A percentile compares a stretch with the other conserved stretches of the same genome.
These are phyloP conservation scores for Tetropium fuscum DNA, from an alignment of 2,888 invertebrate species.

Conservation along the genomic window DNA sequence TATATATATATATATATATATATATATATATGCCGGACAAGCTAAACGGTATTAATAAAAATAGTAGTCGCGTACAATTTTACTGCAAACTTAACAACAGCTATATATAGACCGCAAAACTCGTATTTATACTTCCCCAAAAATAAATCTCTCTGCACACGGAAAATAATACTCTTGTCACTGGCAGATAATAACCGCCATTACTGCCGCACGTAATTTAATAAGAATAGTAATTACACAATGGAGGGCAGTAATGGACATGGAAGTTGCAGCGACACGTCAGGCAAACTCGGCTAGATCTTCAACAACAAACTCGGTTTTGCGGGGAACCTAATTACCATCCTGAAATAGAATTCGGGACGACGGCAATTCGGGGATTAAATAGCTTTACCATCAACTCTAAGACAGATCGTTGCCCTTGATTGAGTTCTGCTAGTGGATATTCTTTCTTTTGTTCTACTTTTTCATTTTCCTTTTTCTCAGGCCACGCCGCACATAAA, in stretches of 20 bases:
- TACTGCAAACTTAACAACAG: too few species aligned
- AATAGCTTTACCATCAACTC: slow-evolving; percentile 48
- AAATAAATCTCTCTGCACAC: slow-evolving; percentile 18
- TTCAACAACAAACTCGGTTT: slow-evolving; percentile 58
- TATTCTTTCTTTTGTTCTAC: slow-evolving; percentile 35
- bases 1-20: too few species aligned
- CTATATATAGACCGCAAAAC: background rate
- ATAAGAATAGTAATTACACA: slow-evolving; percentile 60
- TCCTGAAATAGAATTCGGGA: slow-evolving; percentile 51
- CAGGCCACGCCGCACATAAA: slow-evolving; percentile 13
- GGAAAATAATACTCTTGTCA: slow-evolving; percentile 34
- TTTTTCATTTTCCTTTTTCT: slow-evolving; percentile 15
- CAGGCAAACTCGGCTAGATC: slow-evolving; percentile 55
- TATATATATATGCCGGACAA: background rate
- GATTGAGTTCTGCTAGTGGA: slow-evolving; percentile 46
- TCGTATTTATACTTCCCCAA: background rate
- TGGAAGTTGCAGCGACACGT: slow-evolving; percentile 57
- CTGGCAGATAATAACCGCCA: slow-evolving; percentile 45
- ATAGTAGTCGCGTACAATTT: background rate
- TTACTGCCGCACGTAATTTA: slow-evolving; percentile 50
- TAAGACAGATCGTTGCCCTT: slow-evolving; percentile 45
- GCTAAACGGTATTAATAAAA: background rate
- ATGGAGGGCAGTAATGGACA: slow-evolving; percentile 53
- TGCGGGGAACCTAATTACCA: slow-evolving; percentile 58
- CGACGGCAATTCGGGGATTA: slow-evolving; percentile 53